A percentile compares a stretch with the other conserved stretches of the same genome.
Evolutionary conservation across 2,888 invertebrate species (phyloP).

Genomic region (Andricus curvator): DNA sequence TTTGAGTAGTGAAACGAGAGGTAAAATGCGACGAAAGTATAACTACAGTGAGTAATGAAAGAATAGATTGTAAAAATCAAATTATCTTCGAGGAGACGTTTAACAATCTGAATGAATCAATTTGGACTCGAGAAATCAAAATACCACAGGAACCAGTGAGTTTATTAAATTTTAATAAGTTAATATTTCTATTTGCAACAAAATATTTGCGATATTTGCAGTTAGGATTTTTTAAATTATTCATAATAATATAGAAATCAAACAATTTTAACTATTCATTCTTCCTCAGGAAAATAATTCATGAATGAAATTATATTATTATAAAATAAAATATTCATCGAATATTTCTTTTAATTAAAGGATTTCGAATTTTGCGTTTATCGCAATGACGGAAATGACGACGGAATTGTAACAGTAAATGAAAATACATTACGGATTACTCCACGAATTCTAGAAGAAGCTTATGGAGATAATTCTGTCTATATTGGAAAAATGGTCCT

Average conservation of each 20-base stretch:
- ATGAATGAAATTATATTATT: not conserved
- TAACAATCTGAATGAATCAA: conserved; percentile 52
- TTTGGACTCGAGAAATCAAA: conserved; percentile 66
- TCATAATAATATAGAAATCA: too few relatives aligned
- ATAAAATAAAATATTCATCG: too few relatives aligned
- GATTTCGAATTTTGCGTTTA: conserved; percentile 74
- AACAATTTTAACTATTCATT: too few relatives aligned
- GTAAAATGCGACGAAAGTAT: conserved; percentile 46
- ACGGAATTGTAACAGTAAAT: conserved; percentile 56
- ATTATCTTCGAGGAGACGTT: conserved; percentile 84
- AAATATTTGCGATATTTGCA: too few relatives aligned
- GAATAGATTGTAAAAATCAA: conserved; percentile 41
- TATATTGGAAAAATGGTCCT: conserved; percentile 64
- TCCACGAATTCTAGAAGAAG: conserved; percentile 67
- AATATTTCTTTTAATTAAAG: conserved; percentile 55
- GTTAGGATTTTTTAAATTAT: too few relatives aligned
- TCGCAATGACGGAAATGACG: conserved; percentile 59
- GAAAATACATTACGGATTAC: conserved; percentile 66
- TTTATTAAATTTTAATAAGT: conserved; percentile 13
- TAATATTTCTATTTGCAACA: too few relatives aligned
- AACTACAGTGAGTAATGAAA: conserved; percentile 45
- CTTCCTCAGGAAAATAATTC: too few relatives aligned
- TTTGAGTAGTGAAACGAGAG: not conserved
- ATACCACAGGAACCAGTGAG: conserved; percentile 68
- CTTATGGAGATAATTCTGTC: conserved; percentile 65